Conservation (phyloP, 2,113 vertebrate species). For the Ceyx margarethae region DNA sequence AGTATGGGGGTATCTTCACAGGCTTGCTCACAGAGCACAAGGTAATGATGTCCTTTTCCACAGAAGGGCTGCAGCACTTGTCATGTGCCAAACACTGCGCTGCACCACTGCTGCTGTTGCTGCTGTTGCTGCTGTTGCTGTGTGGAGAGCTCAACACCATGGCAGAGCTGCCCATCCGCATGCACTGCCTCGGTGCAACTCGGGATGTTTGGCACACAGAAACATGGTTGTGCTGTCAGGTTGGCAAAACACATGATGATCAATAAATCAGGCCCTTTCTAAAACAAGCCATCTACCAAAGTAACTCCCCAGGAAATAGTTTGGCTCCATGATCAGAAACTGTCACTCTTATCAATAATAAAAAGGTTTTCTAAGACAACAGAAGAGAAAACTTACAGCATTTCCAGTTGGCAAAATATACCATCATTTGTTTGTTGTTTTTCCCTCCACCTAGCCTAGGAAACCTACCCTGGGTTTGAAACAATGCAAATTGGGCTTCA, state of each 20-base stretch:
- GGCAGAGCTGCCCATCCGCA: not conserved
- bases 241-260: not conserved
- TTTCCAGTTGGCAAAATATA: not conserved
- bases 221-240: not conserved
- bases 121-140: not conserved
- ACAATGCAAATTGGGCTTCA: not conserved
- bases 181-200: not conserved
- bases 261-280: rapidly evolving
- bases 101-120: not conserved
- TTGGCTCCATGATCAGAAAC: not conserved
- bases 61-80: not conserved
- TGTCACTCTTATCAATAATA: not conserved
- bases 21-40: not conserved
- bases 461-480: not conserved
- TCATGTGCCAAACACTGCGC: rapidly evolving
- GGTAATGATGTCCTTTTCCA: not conserved
- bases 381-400: not conserved
- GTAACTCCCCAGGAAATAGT: not conserved
- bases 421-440: not conserved
- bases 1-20: rapidly evolving
- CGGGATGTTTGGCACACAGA: not conserved
- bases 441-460: not conserved
- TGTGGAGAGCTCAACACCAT: rapidly evolving
- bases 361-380: not conserved
- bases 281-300: not conserved